phyloP scores from a whole-genome alignment of 2,113 vertebrate genomes.

The Tetrao urogallus region DNA sequence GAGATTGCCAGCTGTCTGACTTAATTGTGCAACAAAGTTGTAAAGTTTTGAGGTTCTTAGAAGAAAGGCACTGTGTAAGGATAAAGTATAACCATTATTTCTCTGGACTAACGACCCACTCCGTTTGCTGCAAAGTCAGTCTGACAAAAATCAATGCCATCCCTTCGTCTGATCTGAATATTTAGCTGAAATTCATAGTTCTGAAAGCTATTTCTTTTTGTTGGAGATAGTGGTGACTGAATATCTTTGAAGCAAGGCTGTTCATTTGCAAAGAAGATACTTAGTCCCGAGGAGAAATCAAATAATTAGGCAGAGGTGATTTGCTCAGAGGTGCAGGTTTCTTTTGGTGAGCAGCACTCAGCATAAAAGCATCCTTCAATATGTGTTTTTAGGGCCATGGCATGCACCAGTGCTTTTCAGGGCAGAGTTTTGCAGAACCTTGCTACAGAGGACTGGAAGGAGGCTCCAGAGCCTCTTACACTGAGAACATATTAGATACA shows the following conservation, averaged over 20 bases:
- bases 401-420: background rate
- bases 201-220: background rate
- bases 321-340: slow-evolving; percentile 7
- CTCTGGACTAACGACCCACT: accelerated
- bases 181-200: background rate
- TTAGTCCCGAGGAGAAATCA: background rate
- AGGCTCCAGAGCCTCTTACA: slow-evolving; percentile 23
- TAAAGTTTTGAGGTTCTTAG: background rate
- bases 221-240: background rate
- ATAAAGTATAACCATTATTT: background rate
- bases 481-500: slow-evolving; percentile 32
- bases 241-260: background rate
- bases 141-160: background rate
- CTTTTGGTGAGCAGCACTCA: background rate
- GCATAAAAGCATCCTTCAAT: background rate
- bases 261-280: background rate
- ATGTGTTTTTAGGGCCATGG: background rate
- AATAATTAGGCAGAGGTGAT: background rate
- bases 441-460: slow-evolving; percentile 16
- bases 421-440: slow-evolving; percentile 8
- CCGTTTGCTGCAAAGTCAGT: background rate
- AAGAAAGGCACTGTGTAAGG: background rate
- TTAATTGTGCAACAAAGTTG: background rate
- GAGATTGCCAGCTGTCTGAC: slow-evolving; percentile 44
- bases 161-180: background rate